Percentiles rank a stretch among this genome's conserved stretches.
Evolutionary conservation across 2,888 invertebrate species (phyloP).

Genomic region (Enoplolaimus lenunculus): DNA sequence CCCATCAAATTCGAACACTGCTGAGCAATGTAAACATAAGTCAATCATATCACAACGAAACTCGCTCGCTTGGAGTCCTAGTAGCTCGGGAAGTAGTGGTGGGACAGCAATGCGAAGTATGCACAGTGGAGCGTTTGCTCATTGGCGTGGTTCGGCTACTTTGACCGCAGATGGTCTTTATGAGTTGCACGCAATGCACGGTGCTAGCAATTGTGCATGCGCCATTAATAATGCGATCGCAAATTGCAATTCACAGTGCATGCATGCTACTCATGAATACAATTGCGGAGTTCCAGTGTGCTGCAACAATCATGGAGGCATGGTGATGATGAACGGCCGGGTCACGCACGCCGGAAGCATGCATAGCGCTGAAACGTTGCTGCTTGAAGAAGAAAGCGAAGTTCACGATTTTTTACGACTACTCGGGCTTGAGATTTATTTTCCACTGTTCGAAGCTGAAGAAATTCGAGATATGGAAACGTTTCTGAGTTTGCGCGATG

Average conservation of each 20-base stretch:
- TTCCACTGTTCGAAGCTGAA: background rate
- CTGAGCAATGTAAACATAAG: background rate
- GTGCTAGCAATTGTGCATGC: background rate
- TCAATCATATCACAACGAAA: background rate
- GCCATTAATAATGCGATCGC: background rate
- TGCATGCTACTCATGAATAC: background rate
- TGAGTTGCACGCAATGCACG: background rate
- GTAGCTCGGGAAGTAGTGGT: background rate
- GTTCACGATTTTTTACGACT: background rate
- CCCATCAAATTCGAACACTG: background rate
- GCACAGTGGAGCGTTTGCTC: background rate
- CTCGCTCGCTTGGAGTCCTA: background rate
- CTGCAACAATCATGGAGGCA: background rate
- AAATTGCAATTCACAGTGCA: background rate
- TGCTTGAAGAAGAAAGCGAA: background rate
- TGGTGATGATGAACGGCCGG: background rate
- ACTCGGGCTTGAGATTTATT: background rate
- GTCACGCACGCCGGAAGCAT: background rate
- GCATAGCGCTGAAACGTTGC: background rate
- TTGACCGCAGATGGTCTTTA: background rate
- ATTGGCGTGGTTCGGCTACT: background rate
- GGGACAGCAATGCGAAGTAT: background rate
- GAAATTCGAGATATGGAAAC: slow-evolving; percentile 55
- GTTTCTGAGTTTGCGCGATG: slow-evolving; percentile 73
- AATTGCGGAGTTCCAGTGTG: background rate